These are phyloP conservation scores for Bombus pyrosoma DNA, from an alignment of 1,140 invertebrate species.

Conservation along the genomic window DNA sequence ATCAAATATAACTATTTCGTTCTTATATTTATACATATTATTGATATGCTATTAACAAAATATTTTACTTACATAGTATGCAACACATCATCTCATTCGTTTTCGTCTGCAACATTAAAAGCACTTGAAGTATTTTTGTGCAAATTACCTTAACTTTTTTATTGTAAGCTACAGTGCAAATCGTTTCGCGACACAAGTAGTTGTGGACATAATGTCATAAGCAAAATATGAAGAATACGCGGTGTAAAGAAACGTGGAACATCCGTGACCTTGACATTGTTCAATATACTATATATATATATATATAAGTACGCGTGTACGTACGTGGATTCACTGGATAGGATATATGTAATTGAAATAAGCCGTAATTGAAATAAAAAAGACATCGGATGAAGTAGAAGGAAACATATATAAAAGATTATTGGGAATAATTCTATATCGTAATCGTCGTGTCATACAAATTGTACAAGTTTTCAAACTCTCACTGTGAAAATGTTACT, in stretches of 20 bases:
- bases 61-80: neutral
- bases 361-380: neutral
- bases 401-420: neutral
- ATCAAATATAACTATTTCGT: neutral
- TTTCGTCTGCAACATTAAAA: neutral
- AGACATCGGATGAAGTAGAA: neutral
- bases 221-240: neutral
- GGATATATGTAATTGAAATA: neutral
- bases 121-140: neutral
- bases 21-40: neutral
- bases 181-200: neutral
- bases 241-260: neutral
- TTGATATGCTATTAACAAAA: neutral
- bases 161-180: neutral
- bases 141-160: neutral
- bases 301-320: neutral
- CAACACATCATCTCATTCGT: neutral
- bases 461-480: neutral
- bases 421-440: neutral
- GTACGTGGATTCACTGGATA: neutral
- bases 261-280: constrained; percentile 8
- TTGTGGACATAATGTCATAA: neutral
- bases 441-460: neutral
- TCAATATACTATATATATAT: neutral
- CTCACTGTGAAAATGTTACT: neutral